phyloP scores from a whole-genome alignment of 1,140 invertebrate species.

The Halictus rubicundus region DNA sequence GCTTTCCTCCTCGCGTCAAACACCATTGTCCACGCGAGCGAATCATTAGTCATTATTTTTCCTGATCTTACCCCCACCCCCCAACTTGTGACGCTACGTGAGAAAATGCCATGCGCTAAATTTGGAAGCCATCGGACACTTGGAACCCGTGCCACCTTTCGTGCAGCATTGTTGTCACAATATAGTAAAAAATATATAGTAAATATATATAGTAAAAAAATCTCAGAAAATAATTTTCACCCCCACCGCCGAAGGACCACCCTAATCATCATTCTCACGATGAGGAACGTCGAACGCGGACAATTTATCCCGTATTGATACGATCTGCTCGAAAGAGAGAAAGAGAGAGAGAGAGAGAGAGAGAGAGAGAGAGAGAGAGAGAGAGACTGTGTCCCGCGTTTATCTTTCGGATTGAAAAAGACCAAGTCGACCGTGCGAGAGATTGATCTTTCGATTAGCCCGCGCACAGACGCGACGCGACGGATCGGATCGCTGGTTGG shows the following conservation, averaged over 20 bases:
- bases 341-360: too few relatives aligned
- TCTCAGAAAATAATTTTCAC: too few relatives aligned
- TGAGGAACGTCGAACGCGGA: background rate
- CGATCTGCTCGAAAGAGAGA: background rate
- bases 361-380: too few relatives aligned
- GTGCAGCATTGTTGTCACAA: too few relatives aligned
- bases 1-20: background rate
- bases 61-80: too few relatives aligned
- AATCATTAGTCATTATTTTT: background rate
- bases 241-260: too few relatives aligned
- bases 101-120: too few relatives aligned
- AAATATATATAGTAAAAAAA: too few relatives aligned
- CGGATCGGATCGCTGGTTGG: conserved; percentile 57
- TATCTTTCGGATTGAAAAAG: conserved; percentile 13
- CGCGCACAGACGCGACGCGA: background rate
- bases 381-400: background rate
- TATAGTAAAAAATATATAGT: too few relatives aligned
- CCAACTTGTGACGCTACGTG: too few relatives aligned
- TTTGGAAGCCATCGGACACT: too few relatives aligned
- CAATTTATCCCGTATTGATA: background rate
- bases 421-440: conserved; percentile 26
- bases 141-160: too few relatives aligned
- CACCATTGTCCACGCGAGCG: background rate
- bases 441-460: conserved; percentile 60
- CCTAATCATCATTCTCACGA: background rate